A percentile compares a stretch with the other conserved stretches of the same genome.
Conservation (phyloP, 2,113 vertebrate genomes). For the Ia io region DNA sequence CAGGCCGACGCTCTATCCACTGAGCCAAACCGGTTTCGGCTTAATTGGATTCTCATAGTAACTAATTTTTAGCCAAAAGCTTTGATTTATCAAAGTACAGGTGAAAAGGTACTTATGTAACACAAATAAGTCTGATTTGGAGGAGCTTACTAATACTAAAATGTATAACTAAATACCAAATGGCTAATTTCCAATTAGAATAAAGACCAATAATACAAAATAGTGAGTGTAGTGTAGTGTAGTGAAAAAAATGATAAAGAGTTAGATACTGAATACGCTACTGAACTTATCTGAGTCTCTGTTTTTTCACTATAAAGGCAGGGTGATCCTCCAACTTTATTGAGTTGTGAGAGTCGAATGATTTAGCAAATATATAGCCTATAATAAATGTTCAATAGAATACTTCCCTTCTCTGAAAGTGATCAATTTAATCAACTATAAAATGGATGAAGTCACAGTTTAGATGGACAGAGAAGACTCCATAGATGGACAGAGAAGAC, state of each 20-base stretch:
- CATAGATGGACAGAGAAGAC: background rate
- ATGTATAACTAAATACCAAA: background rate
- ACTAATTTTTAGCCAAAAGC: background rate
- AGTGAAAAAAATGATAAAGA: background rate
- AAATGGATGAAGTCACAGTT: background rate
- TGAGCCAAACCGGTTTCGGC: too few species aligned
- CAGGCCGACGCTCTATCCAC: too few species aligned
- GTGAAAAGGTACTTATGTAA: background rate
- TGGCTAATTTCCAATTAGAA: background rate
- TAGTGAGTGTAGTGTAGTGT: background rate
- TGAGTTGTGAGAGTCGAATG: background rate
- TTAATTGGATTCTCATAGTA: background rate
- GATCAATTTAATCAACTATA: background rate
- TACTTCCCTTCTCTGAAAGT: background rate
- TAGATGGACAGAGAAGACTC: background rate
- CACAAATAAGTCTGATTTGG: background rate
- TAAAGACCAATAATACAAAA: background rate
- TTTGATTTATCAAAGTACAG: slow-evolving; percentile 15
- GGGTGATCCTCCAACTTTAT: background rate
- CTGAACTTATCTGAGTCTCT: background rate
- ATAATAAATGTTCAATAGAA: background rate
- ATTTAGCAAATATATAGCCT: background rate
- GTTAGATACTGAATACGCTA: background rate
- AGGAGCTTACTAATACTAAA: background rate
- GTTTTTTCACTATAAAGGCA: background rate